phyloP scores from a whole-genome alignment of 2,888 invertebrate species.

The Melinaea marsaeus region DNA sequence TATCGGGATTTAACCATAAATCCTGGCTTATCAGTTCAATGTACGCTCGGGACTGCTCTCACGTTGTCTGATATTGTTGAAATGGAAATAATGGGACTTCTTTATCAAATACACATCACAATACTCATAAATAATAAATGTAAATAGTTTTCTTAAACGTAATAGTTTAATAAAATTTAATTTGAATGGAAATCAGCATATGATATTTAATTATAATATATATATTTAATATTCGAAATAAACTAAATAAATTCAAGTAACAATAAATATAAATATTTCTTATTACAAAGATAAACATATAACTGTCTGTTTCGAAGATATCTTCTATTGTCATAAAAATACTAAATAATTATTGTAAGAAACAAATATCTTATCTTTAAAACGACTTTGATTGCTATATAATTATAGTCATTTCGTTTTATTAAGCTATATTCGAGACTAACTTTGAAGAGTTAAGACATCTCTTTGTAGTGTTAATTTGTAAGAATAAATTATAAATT shows the following conservation, averaged over 20 bases:
- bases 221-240: too few relatives aligned
- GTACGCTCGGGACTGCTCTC: slow-evolving; percentile 7
- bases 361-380: background rate
- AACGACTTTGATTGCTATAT: background rate
- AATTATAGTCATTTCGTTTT: background rate
- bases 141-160: background rate
- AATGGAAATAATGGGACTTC: slow-evolving; percentile 10
- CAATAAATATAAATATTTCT: too few relatives aligned
- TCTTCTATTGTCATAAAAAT: too few relatives aligned
- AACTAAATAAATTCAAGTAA: too few relatives aligned
- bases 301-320: too few relatives aligned
- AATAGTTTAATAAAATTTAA: background rate
- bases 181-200: too few relatives aligned
- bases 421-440: background rate
- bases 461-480: background rate
- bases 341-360: background rate
- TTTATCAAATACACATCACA: background rate
- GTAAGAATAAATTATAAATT: slow-evolving; percentile 3
- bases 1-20: slow-evolving; percentile 12
- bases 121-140: background rate
- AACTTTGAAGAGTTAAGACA: background rate
- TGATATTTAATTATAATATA: too few relatives aligned
- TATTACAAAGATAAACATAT: too few relatives aligned
- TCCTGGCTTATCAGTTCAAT: slow-evolving; percentile 10
- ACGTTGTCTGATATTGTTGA: slow-evolving; percentile 14